A percentile compares a stretch with the other conserved stretches of the same genome.
These are phyloP conservation scores for Branchinecta lindahli DNA, from an alignment of 1,140 invertebrate genomes.

Conservation along the genomic window DNA sequence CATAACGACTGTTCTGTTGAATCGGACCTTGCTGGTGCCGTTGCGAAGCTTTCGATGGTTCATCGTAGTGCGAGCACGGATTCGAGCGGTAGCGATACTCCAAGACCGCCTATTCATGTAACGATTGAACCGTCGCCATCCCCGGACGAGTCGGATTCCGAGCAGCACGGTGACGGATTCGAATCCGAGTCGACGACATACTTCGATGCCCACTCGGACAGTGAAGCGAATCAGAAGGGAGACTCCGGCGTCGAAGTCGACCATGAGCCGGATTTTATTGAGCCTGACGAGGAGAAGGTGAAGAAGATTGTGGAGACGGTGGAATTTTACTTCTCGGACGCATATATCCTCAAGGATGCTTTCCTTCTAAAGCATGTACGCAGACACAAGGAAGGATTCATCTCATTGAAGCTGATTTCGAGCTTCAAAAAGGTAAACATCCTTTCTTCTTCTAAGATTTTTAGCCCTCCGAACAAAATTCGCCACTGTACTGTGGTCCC, in stretches of 20 bases:
- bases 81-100: neutral
- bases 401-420: constrained; percentile 81
- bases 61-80: neutral
- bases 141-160: neutral
- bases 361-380: constrained; percentile 87
- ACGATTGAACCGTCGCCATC: neutral
- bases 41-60: neutral
- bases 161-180: neutral
- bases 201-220: constrained; percentile 15
- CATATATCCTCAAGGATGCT: constrained; percentile 83
- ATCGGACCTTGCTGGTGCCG: constrained; percentile 4
- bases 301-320: constrained; percentile 55
- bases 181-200: constrained; percentile 2
- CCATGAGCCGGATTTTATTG: constrained; percentile 24
- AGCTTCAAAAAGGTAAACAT: constrained; percentile 68
- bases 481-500: too few species aligned
- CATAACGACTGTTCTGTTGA: constrained; percentile 9
- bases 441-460: too few species aligned
- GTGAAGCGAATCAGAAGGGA: constrained; percentile 10
- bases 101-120: neutral
- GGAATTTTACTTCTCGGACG: constrained; percentile 87
- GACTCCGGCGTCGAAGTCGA: constrained; percentile 24
- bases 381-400: constrained; percentile 84
- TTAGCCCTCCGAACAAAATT: too few species aligned
- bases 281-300: constrained; percentile 24